Percentiles rank a stretch among this genome's conserved stretches.
Conservation (phyloP, 2,888 invertebrate species). For the Pristionchus mayeri region DNA sequence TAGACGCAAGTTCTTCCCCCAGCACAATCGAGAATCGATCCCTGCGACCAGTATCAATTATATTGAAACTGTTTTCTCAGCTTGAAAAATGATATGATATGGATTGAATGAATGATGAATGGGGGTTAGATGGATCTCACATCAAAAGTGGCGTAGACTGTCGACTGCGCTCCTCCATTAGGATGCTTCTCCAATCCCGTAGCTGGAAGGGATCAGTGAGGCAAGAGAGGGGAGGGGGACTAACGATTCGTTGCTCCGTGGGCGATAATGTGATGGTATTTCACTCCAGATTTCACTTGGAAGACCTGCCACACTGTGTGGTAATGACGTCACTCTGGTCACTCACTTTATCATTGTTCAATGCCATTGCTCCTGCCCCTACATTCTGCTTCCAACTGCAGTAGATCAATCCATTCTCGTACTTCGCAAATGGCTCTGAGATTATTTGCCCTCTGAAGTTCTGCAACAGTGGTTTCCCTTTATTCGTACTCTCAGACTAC, state of each 20-base stretch:
- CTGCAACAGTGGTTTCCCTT: background rate
- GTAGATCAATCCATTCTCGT: conserved; percentile 39
- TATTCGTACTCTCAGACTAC: background rate
- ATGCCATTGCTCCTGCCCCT: too few relatives aligned
- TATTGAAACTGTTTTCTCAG: too few relatives aligned
- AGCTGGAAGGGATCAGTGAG: too few relatives aligned
- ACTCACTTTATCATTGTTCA: background rate
- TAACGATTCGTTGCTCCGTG: background rate
- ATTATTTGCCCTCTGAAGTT: background rate
- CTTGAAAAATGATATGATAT: too few relatives aligned
- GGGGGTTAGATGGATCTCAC: too few relatives aligned
- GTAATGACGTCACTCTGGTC: fast-evolving
- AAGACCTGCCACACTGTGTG: background rate
- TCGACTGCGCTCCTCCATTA: too few relatives aligned
- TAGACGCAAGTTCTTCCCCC: conserved; percentile 17
- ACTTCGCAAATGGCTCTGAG: background rate
- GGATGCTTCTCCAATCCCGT: too few relatives aligned
- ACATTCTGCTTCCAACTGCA: conserved; percentile 45
- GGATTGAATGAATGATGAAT: too few relatives aligned
- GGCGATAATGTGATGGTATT: conserved; percentile 12
- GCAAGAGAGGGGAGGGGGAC: too few relatives aligned
- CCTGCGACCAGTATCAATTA: too few relatives aligned
- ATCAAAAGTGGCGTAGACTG: too few relatives aligned
- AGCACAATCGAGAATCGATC: background rate
- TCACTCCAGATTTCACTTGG: background rate